Evolutionary conservation across 2,888 invertebrate species (phyloP).

Genomic region (Lithophane ornitopus): DNA sequence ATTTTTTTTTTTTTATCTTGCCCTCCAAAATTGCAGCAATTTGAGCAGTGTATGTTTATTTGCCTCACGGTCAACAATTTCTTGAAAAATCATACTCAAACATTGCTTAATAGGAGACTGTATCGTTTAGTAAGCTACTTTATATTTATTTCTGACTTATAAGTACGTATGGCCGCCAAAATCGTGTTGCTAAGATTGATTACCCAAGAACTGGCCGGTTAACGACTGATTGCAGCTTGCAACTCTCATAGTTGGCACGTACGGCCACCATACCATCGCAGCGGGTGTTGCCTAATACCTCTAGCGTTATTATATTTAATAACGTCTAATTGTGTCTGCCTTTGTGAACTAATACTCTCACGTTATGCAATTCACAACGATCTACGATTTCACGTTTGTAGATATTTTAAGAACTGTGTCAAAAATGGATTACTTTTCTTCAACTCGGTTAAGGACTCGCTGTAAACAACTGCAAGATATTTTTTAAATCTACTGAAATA

Average conservation of each 20-base stretch:
- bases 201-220: constrained; percentile 74
- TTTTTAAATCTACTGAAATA: no score
- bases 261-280: constrained; percentile 62
- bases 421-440: background rate
- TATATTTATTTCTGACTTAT: constrained; percentile 30
- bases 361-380: constrained; percentile 39
- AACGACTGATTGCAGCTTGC: constrained; percentile 82
- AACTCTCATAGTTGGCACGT: constrained; percentile 73
- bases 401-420: constrained; percentile 15
- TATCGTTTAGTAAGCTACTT: constrained; percentile 22
- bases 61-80: constrained; percentile 45
- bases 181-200: constrained; percentile 54
- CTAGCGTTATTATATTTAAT: constrained; percentile 72
- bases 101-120: constrained; percentile 32
- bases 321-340: constrained; percentile 50
- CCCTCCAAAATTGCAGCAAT: constrained; percentile 54
- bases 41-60: constrained; percentile 44
- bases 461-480: no score
- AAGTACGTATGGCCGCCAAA: constrained; percentile 33
- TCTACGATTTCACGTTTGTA: constrained; percentile 4
- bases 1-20: constrained; percentile 18
- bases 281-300: constrained; percentile 69
- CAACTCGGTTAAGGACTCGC: background rate
- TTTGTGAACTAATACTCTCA: constrained; percentile 44
- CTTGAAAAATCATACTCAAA: constrained; percentile 12